Evolutionary conservation across 2,888 invertebrate species (phyloP).

Genomic region (Adelognathus sp.): DNA sequence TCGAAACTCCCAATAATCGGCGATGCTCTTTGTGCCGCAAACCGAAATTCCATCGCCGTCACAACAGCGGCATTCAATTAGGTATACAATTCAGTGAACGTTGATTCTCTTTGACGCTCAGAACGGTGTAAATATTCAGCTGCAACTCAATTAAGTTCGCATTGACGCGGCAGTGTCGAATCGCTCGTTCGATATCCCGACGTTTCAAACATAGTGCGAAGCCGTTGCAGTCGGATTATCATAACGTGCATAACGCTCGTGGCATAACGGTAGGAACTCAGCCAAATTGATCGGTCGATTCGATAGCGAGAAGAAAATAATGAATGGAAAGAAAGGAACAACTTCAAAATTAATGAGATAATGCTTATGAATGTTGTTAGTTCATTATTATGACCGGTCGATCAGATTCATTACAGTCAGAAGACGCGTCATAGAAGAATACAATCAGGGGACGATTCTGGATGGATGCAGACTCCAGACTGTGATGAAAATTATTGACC

Average conservation of each 20-base stretch:
- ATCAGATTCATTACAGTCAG: too few relatives aligned
- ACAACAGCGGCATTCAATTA: conserved; percentile 32
- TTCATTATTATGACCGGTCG: too few relatives aligned
- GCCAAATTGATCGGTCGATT: too few relatives aligned
- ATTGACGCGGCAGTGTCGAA: neutral
- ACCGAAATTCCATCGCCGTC: neutral
- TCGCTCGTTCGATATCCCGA: neutral
- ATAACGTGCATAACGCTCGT: neutral
- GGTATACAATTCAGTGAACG: conserved; percentile 16
- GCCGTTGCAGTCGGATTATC: neutral
- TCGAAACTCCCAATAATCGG: conserved; percentile 19
- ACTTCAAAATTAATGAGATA: too few relatives aligned
- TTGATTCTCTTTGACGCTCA: conserved; percentile 18
- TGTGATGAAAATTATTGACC: too few relatives aligned
- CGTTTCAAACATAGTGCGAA: neutral
- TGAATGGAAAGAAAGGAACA: too few relatives aligned
- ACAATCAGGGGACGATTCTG: too few relatives aligned
- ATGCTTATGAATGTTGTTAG: too few relatives aligned
- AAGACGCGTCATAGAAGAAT: too few relatives aligned
- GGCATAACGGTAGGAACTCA: too few relatives aligned
- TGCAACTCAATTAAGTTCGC: conserved; percentile 35
- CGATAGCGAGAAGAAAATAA: too few relatives aligned
- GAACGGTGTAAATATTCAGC: conserved; percentile 16
- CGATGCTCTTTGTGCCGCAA: conserved; percentile 16
- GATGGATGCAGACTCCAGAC: too few relatives aligned